Conservation (phyloP, 2,797 vertebrate genomes). For the Neosilurus mollespiculum region DNA sequence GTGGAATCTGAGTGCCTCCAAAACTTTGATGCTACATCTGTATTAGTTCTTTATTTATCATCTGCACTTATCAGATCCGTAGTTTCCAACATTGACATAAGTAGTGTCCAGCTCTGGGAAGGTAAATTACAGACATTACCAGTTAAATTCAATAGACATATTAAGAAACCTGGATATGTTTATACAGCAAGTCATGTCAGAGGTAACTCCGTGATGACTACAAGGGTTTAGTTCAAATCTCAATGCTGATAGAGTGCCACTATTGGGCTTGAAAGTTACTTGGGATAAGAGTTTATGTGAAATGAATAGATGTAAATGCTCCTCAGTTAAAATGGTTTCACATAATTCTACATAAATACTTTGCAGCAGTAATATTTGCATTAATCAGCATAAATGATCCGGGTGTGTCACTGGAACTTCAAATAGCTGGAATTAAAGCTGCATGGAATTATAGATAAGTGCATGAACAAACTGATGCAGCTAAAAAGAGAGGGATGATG, state of each 20-base stretch:
- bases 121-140: background rate
- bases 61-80: background rate
- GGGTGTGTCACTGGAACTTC: background rate
- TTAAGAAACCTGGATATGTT: background rate
- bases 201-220: background rate
- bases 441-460: background rate
- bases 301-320: background rate
- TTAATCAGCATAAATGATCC: background rate
- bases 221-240: background rate
- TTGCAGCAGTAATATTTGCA: background rate
- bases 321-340: background rate
- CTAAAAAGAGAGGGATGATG: slow-evolving; percentile 12
- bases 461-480: slow-evolving; percentile 4
- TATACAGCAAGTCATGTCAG: background rate
- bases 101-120: background rate
- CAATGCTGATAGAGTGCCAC: background rate
- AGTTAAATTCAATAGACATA: background rate
- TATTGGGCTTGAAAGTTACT: background rate
- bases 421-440: background rate
- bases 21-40: background rate
- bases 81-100: background rate
- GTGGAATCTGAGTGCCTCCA: background rate
- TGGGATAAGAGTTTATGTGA: background rate
- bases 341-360: background rate
- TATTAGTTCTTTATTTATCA: background rate